Conservation (phyloP, 2,113 vertebrate species). For the Megaleporinus macrocephalus region DNA sequence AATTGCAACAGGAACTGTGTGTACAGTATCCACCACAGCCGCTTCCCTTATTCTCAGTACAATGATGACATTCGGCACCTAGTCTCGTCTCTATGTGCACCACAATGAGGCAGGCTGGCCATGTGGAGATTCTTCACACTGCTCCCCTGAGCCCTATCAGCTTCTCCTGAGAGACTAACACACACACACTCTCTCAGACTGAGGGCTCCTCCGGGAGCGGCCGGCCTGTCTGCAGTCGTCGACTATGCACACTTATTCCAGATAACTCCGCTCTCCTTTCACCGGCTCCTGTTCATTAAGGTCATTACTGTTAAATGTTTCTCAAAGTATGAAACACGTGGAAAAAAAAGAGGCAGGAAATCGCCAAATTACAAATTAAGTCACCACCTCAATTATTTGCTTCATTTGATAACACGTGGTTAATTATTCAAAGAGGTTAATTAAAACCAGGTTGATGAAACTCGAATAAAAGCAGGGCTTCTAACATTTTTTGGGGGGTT, state of each 20-base stretch:
- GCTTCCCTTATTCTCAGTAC: conserved; percentile 21
- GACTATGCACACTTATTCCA: conserved; percentile 61
- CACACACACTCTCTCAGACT: conserved; percentile 46
- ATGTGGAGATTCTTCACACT: conserved; percentile 58
- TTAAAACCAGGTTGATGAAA: conserved; percentile 79
- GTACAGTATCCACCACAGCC: conserved; percentile 25
- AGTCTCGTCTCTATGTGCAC: conserved; percentile 48
- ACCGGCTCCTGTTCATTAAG: conserved; percentile 69
- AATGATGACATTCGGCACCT: conserved; percentile 62
- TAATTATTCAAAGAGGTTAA: conserved; percentile 83
- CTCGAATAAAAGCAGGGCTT: conserved; percentile 72
- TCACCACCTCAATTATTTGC: conserved; percentile 80
- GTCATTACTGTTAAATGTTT: conserved; percentile 69
- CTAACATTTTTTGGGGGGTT: conserved; percentile 67
- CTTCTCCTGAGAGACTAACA: conserved; percentile 54
- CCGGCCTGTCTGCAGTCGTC: conserved; percentile 60
- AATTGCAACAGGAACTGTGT: not conserved
- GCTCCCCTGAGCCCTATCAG: conserved; percentile 63
- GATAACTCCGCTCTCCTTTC: conserved; percentile 59
- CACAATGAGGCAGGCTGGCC: conserved; percentile 52
- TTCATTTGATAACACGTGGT: conserved; percentile 79
- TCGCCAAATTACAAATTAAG: conserved; percentile 80
- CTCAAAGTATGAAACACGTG: conserved; percentile 68
- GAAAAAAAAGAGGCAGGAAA: conserved; percentile 72
- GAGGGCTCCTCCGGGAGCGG: conserved; percentile 38